These are phyloP conservation scores for Meloidogyne chitwoodi DNA, from an alignment of 1,140 invertebrate genomes.

Conservation along the genomic window DNA sequence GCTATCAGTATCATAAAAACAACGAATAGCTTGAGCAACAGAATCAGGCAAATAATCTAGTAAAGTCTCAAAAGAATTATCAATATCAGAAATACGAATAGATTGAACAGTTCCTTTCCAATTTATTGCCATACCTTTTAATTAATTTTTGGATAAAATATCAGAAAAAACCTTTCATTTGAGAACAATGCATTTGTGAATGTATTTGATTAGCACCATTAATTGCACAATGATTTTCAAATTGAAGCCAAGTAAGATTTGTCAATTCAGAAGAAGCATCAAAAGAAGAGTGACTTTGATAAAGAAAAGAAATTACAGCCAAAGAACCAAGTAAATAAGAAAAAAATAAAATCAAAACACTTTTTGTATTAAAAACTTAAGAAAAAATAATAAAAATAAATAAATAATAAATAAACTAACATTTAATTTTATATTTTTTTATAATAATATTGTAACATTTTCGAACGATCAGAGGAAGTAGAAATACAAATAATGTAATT, in stretches of 20 bases:
- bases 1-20: conserved; percentile 51
- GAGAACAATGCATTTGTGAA: conserved; percentile 43
- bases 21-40: conserved; percentile 41
- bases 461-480: conserved; percentile 41
- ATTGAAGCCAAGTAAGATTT: conserved; percentile 53
- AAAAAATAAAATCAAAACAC: conserved; percentile 41
- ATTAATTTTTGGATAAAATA: conserved; percentile 1
- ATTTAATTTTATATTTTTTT: conserved; percentile 43
- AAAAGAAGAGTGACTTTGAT: conserved; percentile 40
- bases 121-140: conserved; percentile 47
- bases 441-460: conserved; percentile 40
- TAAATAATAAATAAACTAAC: conserved; percentile 22
- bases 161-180: conserved; percentile 40
- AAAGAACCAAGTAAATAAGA: conserved; percentile 46
- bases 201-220: conserved; percentile 38
- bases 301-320: conserved; percentile 53
- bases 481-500: conserved; percentile 45
- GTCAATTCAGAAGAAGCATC: conserved; percentile 41
- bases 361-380: conserved; percentile 17
- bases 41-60: conserved; percentile 52
- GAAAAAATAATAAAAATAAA: not conserved
- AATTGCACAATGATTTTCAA: conserved; percentile 41
- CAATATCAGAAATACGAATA: conserved; percentile 44
- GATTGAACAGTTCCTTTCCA: conserved; percentile 52
- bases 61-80: conserved; percentile 52